These are phyloP conservation scores for Probaryconus sp. DNA, from an alignment of 1,140 invertebrate genomes.

Conservation along the genomic window DNA sequence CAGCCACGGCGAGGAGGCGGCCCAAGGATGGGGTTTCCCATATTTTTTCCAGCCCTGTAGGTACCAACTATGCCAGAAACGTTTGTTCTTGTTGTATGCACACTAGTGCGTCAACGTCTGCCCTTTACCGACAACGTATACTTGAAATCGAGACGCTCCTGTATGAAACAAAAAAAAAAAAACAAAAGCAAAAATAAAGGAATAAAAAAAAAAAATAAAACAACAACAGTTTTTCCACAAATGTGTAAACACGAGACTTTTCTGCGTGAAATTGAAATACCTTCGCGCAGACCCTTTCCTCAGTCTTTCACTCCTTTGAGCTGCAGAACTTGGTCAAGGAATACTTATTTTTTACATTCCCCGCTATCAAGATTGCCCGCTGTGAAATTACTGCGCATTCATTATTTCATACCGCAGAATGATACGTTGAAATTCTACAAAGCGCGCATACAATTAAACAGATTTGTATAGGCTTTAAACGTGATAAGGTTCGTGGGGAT, in stretches of 20 bases:
- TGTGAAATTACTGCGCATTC: not conserved
- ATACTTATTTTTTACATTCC: not conserved
- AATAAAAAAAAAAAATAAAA: constrained; percentile 40
- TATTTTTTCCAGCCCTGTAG: constrained; percentile 75
- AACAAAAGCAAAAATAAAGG: constrained; percentile 37
- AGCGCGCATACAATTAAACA: too few relatives aligned
- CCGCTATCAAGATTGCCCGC: not conserved
- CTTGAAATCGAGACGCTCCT: constrained; percentile 55
- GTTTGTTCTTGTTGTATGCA: constrained; percentile 70
- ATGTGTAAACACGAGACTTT: constrained; percentile 47
- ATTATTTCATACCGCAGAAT: not conserved
- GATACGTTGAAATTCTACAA: not conserved
- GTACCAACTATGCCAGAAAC: constrained; percentile 75
- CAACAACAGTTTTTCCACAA: constrained; percentile 35
- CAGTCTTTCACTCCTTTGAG: not conserved
- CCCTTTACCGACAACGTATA: constrained; percentile 56
- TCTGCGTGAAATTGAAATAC: constrained; percentile 45
- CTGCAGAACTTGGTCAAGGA: not conserved
- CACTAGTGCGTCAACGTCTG: constrained; percentile 56
- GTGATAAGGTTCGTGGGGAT: too few relatives aligned
- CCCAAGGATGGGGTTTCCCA: constrained; percentile 70
- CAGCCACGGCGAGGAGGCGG: constrained; percentile 31
- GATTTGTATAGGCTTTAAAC: too few relatives aligned
- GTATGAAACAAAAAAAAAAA: constrained; percentile 37
- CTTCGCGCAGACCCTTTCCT: constrained; percentile 8